Conservation (phyloP, 2,113 vertebrate genomes). For the Elgaria multicarinata region DNA sequence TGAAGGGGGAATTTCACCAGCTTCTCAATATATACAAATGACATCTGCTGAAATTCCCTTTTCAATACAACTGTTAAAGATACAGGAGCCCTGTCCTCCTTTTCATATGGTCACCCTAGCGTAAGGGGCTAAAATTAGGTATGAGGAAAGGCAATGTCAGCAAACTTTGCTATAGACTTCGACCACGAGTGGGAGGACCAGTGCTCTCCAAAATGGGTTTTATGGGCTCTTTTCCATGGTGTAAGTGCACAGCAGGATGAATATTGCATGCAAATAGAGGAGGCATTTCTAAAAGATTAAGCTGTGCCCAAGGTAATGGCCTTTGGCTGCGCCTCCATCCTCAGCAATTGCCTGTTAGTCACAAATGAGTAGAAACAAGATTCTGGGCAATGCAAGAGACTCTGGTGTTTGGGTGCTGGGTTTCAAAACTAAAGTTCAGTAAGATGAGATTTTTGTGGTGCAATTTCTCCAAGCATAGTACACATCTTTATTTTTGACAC, state of each 20-base stretch:
- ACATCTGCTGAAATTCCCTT: no score
- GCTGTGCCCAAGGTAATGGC: neutral
- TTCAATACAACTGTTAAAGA: no score
- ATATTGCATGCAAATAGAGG: neutral
- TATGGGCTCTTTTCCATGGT: neutral
- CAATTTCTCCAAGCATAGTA: conserved; percentile 34
- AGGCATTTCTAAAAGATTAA: neutral
- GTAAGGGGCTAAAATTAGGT: neutral
- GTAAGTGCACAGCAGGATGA: neutral
- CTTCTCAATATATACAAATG: no score
- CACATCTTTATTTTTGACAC: conserved; percentile 55
- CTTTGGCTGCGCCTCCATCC: neutral
- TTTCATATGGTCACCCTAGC: no score
- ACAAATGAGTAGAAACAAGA: neutral
- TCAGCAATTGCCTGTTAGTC: neutral
- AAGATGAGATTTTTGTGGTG: conserved; percentile 19
- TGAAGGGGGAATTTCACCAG: no score
- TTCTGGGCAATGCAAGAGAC: neutral
- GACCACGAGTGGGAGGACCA: neutral
- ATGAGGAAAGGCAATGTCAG: neutral
- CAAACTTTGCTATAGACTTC: no score
- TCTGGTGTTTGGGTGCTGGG: conserved; percentile 41
- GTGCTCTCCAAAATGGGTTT: neutral
- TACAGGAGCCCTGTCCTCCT: no score
- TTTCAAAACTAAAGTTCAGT: conserved; percentile 33